phyloP scores from a whole-genome alignment of 2,113 vertebrate species.

The Vidua chalybeata region DNA sequence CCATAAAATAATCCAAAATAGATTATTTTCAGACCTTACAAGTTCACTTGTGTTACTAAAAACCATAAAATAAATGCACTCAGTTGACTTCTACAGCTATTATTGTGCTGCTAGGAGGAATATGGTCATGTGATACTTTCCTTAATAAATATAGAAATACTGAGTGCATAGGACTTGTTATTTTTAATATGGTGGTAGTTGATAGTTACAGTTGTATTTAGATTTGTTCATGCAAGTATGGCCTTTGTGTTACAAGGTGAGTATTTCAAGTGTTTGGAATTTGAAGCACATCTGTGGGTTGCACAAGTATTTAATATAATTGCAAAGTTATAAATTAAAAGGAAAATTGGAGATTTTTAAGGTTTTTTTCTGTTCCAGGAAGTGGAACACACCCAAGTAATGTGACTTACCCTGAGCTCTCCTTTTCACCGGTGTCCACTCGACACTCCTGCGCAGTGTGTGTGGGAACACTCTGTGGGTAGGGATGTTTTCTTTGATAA shows the following conservation, averaged over 20 bases:
- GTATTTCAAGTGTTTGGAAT: not conserved
- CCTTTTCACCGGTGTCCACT: not conserved
- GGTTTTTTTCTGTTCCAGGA: not conserved
- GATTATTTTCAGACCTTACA: not conserved
- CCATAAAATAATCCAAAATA: not conserved
- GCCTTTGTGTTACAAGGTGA: not conserved
- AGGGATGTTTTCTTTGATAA: not conserved
- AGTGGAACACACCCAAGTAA: too few relatives aligned
- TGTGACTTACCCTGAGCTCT: not conserved
- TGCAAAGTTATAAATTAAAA: not conserved
- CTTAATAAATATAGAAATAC: not conserved
- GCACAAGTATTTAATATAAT: not conserved
- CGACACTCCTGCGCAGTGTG: accelerated
- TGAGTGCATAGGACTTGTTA: not conserved
- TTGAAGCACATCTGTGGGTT: not conserved
- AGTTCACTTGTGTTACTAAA: not conserved
- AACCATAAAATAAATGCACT: not conserved
- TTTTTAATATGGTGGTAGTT: not conserved
- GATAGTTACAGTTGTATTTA: not conserved
- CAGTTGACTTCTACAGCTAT: not conserved
- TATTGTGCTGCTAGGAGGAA: not conserved
- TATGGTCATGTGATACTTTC: not conserved
- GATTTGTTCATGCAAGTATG: not conserved
- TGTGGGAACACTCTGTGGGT: not conserved
- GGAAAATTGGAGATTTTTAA: not conserved